Evolutionary conservation across 1,140 invertebrate species (phyloP).

Genomic region (Drosophila saltans): DNA sequence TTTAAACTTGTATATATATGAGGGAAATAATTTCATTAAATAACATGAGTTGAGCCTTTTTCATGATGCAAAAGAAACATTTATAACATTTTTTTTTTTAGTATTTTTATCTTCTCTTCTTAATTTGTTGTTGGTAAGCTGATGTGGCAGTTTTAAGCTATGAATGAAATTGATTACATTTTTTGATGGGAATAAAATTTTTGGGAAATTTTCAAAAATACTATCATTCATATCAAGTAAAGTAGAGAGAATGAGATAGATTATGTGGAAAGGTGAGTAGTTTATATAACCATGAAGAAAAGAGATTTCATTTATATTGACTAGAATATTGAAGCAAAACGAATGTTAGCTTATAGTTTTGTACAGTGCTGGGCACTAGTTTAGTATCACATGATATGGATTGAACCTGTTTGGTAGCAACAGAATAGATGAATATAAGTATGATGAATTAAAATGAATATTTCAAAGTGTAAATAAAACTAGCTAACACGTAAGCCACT

Average conservation of each 20-base stretch:
- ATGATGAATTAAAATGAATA: no score
- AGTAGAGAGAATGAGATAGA: background rate
- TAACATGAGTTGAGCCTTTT: constrained; percentile 66
- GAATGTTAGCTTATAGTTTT: background rate
- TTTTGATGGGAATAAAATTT: constrained; percentile 9
- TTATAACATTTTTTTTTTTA: background rate
- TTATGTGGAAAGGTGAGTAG: background rate
- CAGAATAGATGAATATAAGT: no score
- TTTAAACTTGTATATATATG: constrained; percentile 26
- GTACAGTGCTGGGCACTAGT: background rate
- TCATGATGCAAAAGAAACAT: constrained; percentile 9
- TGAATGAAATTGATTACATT: constrained; percentile 17
- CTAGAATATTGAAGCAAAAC: background rate
- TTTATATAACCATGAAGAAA: background rate
- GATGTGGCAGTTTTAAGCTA: constrained; percentile 14
- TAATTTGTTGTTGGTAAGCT: constrained; percentile 7
- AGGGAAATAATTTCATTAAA: constrained; percentile 71
- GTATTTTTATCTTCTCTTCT: background rate
- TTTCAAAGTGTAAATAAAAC: no score
- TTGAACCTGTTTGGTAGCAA: no score
- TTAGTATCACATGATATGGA: no score
- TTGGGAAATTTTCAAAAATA: background rate
- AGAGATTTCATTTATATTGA: background rate
- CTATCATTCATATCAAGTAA: background rate
- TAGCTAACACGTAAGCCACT: no score